Conservation (phyloP, 2,797 vertebrate genomes). For the Spinibarbus caldwelli region DNA sequence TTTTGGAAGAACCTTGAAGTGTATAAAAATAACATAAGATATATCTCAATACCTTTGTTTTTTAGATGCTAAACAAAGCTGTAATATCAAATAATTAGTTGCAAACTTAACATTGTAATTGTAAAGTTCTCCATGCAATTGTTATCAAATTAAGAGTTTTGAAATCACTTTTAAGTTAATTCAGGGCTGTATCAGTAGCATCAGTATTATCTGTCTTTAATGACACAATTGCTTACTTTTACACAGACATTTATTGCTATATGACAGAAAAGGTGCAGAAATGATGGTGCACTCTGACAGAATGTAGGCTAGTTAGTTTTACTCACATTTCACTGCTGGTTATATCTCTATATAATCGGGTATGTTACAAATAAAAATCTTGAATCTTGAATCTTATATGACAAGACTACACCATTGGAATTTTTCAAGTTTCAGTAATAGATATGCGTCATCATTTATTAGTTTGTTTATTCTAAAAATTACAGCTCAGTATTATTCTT, state of each 20-base stretch:
- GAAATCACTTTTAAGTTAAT: background rate
- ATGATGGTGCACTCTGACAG: background rate
- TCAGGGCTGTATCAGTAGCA: background rate
- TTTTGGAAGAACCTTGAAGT: background rate
- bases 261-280: background rate
- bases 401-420: background rate
- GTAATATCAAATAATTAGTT: background rate
- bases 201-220: background rate
- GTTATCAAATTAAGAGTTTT: background rate
- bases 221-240: too few species aligned
- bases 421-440: background rate
- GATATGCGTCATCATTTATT: background rate
- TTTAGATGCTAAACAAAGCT: background rate
- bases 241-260: too few species aligned
- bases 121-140: background rate
- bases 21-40: background rate
- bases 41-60: too few species aligned
- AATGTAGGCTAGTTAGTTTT: too few species aligned
- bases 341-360: too few species aligned
- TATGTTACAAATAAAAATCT: too few species aligned
- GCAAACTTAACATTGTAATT: background rate
- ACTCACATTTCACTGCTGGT: too few species aligned
- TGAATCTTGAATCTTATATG: too few species aligned
- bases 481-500: background rate
- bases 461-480: background rate